Base-by-base conservation (phyloP, 2,888 invertebrate genomes). In the Abrostola tripartita region DNA sequence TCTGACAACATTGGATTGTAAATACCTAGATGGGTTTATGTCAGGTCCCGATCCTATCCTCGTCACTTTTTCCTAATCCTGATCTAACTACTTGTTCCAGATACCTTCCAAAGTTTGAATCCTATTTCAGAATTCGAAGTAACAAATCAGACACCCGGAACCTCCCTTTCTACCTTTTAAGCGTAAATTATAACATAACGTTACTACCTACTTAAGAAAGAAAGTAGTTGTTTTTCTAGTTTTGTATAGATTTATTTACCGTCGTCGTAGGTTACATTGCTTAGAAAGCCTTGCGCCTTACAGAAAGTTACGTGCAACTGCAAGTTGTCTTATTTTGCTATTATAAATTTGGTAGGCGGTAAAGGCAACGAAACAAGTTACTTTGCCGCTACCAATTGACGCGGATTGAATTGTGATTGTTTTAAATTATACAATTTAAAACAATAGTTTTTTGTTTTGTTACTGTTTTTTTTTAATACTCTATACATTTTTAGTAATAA, bases 51-150 rank as follows among this genome's bases (percentile, higher is more conserved):
- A 24, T 47, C 44, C 44, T 14, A 47, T 47, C 44, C 44, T 47
- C 1, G 6, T 47, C 9, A 47, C 5, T 55, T 37, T 24, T 35
- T 61, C 35, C 53, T 57, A 2, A 38, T 58, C 62, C 57, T 78
- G 55, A 73, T 54, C 47, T 5, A 51, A 12, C 9, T 44, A 54
- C 49, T 79, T 77, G 69, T 77, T 77, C 35, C 77, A 77, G 77
- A 65, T 79, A 37, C 52, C 51, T 10, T 36, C 53, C 41, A 10
- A 51, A 35, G 11, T 49, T 35, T 12, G 14, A 66, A 50, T 65
- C 51, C 41, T 24, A 52, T 65, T 24, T 58, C 53, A 47, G 54
- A 57, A 44, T 36, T 37, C n/a, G 24, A 75, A 61, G 36, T 52
- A 2, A 11, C 8, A 9, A 42, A 51, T 24, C 35, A 10, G 54